Percentiles rank a stretch among this genome's conserved stretches.
Evolutionary conservation across 2,888 invertebrate genomes (phyloP).

Genomic region (Reticulitermes lucifugus): DNA sequence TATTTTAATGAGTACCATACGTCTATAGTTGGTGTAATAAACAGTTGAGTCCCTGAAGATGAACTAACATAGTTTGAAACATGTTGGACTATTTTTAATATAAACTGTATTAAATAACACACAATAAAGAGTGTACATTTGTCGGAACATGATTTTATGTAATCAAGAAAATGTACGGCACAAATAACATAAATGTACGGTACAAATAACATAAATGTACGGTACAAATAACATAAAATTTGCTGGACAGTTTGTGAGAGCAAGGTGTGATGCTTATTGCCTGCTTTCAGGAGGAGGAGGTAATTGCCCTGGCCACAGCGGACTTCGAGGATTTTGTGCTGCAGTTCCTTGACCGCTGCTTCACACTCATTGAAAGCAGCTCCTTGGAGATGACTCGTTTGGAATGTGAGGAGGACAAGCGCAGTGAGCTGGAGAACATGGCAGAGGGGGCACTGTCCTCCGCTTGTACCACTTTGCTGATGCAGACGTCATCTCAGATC

Average conservation of each 20-base stretch:
- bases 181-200: too few species aligned
- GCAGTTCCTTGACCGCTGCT: constrained; percentile 84
- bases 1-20: too few species aligned
- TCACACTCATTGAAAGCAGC: constrained; percentile 77
- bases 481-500: constrained; percentile 77
- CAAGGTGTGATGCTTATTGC: neutral
- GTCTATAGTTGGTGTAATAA: too few species aligned
- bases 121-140: too few species aligned
- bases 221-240: too few species aligned
- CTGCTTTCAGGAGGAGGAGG: constrained; percentile 72
- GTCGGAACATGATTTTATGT: too few species aligned
- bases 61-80: too few species aligned
- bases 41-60: too few species aligned
- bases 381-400: constrained; percentile 75
- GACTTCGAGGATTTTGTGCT: constrained; percentile 91
- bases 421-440: constrained; percentile 77
- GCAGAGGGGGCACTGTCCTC: constrained; percentile 78
- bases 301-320: constrained; percentile 83
- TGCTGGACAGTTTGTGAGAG: neutral
- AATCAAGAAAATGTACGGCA: too few species aligned
- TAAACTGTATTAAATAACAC: too few species aligned
- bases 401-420: constrained; percentile 69
- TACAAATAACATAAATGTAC: too few species aligned
- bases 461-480: constrained; percentile 75
- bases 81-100: too few species aligned